These are phyloP conservation scores for Daboia siamensis DNA, from an alignment of 2,113 vertebrate genomes.

Conservation along the genomic window DNA sequence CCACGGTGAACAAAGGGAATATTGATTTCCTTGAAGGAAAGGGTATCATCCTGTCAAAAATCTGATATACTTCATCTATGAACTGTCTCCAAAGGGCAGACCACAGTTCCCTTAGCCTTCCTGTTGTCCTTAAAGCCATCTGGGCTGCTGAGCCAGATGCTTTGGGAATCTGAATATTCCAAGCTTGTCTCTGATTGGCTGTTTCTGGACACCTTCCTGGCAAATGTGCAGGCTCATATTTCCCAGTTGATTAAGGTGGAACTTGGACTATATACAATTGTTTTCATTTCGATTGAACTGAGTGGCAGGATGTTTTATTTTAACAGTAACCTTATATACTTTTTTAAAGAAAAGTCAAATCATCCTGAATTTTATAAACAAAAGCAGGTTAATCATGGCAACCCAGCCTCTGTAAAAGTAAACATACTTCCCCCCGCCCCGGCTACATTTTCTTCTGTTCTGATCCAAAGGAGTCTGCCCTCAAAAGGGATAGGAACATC, in stretches of 20 bases:
- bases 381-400: not conserved
- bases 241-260: not conserved
- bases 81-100: not conserved
- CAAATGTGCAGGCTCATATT: not conserved
- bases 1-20: not conserved
- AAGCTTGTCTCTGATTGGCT: not conserved
- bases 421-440: not conserved
- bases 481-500: not conserved
- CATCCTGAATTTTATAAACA: slow-evolving; percentile 2
- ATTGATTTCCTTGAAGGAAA: not conserved
- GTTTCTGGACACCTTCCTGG: not conserved
- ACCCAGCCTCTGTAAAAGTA: not conserved
- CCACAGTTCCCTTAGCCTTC: not conserved
- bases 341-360: slow-evolving; percentile 12
- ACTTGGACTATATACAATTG: not conserved
- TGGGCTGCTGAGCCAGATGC: not conserved
- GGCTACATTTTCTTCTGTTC: not conserved
- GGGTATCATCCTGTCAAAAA: not conserved
- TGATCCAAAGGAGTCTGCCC: slow-evolving; percentile 14
- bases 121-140: not conserved
- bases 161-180: not conserved
- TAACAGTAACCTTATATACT: not conserved
- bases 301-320: not conserved
- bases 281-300: not conserved
- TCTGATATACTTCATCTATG: not conserved